A percentile compares a stretch with the other conserved stretches of the same genome.
Conservation (phyloP, 2,797 vertebrate genomes). For the Chaetophractus vellerosus region DNA sequence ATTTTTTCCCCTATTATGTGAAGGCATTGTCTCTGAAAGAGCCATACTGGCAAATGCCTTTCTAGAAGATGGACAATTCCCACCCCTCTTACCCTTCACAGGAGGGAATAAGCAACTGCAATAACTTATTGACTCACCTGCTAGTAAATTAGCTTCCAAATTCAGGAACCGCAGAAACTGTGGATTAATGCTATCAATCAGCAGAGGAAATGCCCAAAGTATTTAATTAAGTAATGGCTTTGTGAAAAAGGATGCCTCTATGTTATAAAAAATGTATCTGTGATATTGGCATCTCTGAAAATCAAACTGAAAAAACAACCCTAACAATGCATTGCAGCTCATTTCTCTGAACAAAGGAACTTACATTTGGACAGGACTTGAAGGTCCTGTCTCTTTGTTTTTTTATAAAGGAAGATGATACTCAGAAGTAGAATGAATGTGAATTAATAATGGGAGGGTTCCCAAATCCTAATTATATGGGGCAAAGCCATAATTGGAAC, state of each 20-base stretch:
- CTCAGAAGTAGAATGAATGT: not conserved
- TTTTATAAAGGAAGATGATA: not conserved
- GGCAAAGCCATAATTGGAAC: not conserved
- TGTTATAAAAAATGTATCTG: not conserved
- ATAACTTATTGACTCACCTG: conserved; percentile 12
- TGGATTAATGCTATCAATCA: conserved; percentile 11
- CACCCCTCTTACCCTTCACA: not conserved
- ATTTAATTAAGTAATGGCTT: not conserved
- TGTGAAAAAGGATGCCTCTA: not conserved
- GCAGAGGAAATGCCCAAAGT: not conserved
- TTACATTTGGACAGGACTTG: not conserved
- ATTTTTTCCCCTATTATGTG: not conserved
- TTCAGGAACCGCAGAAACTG: not conserved
- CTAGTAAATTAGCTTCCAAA: conserved; percentile 9
- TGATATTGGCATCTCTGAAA: not conserved
- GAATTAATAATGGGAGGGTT: not conserved
- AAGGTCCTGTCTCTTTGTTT: not conserved
- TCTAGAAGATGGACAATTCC: not conserved
- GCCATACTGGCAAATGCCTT: not conserved
- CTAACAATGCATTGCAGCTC: not conserved
- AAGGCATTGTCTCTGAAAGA: not conserved
- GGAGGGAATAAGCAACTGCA: not conserved
- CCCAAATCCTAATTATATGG: not conserved
- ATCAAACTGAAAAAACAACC: not conserved
- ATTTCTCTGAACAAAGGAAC: not conserved